Base-by-base conservation (phyloP, 2,888 invertebrate genomes). In the Morpho helenor region DNA sequence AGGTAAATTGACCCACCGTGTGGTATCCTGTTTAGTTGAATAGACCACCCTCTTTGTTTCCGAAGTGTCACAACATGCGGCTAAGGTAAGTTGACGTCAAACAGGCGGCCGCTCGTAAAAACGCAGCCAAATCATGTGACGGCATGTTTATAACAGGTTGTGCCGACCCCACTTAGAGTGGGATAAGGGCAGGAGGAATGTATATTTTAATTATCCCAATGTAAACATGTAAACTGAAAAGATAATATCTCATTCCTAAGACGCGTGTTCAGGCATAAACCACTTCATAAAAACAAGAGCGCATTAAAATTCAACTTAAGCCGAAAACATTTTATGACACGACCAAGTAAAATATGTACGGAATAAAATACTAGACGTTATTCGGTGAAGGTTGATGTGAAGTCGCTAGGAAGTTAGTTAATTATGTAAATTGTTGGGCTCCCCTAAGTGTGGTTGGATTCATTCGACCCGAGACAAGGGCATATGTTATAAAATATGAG, bases 341-440 rank as follows among this genome's bases (percentile, higher is more conserved):
- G 58, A 47, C 56, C 52, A 45, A 57, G 60, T 63, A 59, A 61
- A 66, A 60, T 66, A 67, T 63, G 61, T 59, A 64, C 62, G 59
- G 64, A 63, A 66, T 59, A 65, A 66, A 66, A 64, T 55, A 65
- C 63, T 60, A 64, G 59, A 59, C 59, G 63, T 55, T 56, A 57
- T 49, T 55, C 61, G 59, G 62, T 52, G 64, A 65, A 66, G 66
- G 66, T 70, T 66, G 68, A 69, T 64, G 59, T 66, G 59, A 66
- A 68, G 66, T 61, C 66, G 60, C 62, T 64, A 66, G 68, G 75
- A 82, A 82, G 80, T 82, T 80, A 72, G 85, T 85, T 87, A 85
- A 87, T 86, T 86, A 87, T 87, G 85, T 72, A 85, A 84, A 87
- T 87, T 78, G 81, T 74, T 76, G 79, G 78, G 79, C 76, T 72